Conservation (phyloP, 2,797 vertebrate genomes). For the Helicolenus hilgendorfi region DNA sequence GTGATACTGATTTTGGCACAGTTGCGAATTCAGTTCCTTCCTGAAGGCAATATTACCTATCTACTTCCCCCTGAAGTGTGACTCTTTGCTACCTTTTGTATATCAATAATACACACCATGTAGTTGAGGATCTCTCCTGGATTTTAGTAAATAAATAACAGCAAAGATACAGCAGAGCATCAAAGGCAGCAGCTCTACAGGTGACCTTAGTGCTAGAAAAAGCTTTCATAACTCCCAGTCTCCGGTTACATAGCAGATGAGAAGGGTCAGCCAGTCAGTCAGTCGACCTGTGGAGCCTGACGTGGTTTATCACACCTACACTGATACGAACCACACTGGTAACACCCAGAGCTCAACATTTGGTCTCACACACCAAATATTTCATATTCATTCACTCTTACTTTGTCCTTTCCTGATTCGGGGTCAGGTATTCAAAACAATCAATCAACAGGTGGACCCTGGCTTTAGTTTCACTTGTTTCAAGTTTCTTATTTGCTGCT, state of each 20-base stretch:
- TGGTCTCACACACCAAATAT: neutral
- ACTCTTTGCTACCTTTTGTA: neutral
- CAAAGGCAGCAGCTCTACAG: neutral
- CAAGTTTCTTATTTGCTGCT: neutral
- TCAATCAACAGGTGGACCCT: neutral
- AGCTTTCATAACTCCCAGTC: slow-evolving; percentile 16
- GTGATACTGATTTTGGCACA: neutral
- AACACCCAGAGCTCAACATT: neutral
- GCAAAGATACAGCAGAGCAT: neutral
- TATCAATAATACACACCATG: neutral
- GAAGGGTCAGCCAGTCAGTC: neutral
- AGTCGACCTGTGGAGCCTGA: neutral
- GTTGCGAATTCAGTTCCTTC: neutral
- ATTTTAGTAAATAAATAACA: neutral
- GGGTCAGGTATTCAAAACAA: neutral
- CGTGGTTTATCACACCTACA: neutral
- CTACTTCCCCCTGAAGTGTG: neutral
- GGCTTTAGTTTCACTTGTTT: neutral
- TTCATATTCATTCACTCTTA: neutral
- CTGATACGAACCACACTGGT: neutral
- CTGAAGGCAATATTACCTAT: neutral
- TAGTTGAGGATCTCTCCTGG: neutral
- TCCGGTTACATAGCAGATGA: slow-evolving; percentile 24
- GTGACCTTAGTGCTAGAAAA: slow-evolving; percentile 9
- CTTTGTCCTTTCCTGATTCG: neutral